A percentile compares a stretch with the other conserved stretches of the same genome.
These are phyloP conservation scores for Anthrax anthrax DNA, from an alignment of 2,888 invertebrate species.

Conservation along the genomic window DNA sequence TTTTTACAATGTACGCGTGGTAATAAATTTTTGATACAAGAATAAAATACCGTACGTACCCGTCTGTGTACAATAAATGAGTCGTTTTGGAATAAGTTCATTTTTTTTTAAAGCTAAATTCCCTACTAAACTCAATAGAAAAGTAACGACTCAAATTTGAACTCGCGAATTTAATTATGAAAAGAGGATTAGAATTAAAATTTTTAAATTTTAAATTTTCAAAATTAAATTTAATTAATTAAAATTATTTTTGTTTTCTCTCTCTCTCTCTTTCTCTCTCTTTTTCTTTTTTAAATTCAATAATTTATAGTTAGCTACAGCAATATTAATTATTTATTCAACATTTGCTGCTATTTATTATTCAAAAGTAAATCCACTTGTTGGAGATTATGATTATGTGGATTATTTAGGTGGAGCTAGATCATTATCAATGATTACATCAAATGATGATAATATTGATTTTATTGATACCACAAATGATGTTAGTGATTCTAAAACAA, in stretches of 20 bases:
- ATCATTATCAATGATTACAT: constrained; percentile 34
- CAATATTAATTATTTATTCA: constrained; percentile 65
- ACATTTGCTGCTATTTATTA: constrained; percentile 77
- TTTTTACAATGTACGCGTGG: no score
- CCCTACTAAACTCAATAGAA: no score
- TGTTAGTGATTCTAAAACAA: constrained; percentile 9
- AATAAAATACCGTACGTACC: no score
- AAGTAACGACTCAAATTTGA: no score
- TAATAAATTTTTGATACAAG: no score
- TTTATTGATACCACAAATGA: constrained; percentile 19
- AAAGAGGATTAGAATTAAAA: no score
- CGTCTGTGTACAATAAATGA: no score
- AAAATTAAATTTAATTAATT: no score
- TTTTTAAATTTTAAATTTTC: no score
- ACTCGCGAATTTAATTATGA: no score
- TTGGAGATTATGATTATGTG: constrained; percentile 63
- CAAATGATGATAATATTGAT: constrained; percentile 25
- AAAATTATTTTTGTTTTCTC: not conserved
- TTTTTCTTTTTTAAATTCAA: not conserved
- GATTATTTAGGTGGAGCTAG: constrained; percentile 56
- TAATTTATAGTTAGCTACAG: constrained; percentile 55
- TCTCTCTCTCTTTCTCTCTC: not conserved
- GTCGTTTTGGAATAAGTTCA: no score
- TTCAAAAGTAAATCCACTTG: constrained; percentile 71
- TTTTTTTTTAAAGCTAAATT: no score